Evolutionary conservation across 2,113 vertebrate species (phyloP), one percentile per base, ranked within the genome.

Genomic region (Urocynchramus pylzowi): DNA sequence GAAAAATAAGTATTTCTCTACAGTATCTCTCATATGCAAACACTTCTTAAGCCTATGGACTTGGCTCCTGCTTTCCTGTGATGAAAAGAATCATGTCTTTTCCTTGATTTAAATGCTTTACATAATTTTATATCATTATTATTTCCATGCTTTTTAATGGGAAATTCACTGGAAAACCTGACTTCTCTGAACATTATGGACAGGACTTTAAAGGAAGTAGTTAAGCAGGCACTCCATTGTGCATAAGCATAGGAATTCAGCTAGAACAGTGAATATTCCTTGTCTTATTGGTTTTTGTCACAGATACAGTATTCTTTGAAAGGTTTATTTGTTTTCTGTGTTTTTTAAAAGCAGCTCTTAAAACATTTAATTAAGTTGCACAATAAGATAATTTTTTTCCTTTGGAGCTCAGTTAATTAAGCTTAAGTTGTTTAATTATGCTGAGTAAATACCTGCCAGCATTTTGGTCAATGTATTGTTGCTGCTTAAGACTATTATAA

Each of bases 271-370:
- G 87, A 64, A 77, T 90, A 94, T 95, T 95, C 82, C 57, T 85
- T 63, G 73, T 83, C 88, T 87, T 94, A 96, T 75, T 86, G 93
- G 64, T 41, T 92, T 93, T 87, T 96, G 45, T 85, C 86, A 88
- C 63, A 87, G 90, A 60, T 68, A 78, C 52, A n/a, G 53, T 83
- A 41, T 92, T 91, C 82, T 81, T 89, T 87, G 87, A 96, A 91
- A 71, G 49, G 23, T 87, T 92, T 67, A 59, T 84, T 93, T 91
- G 41, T 57, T 76, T 87, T 84, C 74, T 76, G 28, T 91, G 47
- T 18, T 84, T 96, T 96, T 90, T 88, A 69, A 96, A 95, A 85
- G 35, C 81, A 85, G 74, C 37, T 94, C 74, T 69, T 97, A 52
- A 95, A 92, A 74, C 23, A 85, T 81, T 49, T 83, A 63, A 87